Base-by-base conservation (phyloP, 2,888 invertebrate genomes). In the Meteorus colon region DNA sequence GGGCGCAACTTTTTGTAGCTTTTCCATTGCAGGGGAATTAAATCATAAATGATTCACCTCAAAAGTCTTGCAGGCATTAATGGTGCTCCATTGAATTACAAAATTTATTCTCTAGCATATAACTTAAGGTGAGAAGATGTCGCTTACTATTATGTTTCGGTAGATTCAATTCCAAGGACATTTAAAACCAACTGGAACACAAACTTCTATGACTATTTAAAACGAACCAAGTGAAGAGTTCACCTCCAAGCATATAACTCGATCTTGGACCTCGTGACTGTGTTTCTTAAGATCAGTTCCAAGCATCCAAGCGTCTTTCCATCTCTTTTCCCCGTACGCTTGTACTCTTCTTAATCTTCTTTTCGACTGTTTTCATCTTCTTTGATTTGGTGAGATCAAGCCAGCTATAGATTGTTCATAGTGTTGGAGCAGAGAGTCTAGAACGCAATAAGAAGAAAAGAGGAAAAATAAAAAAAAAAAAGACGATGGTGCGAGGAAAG, bases 171-270 rank as follows among this genome's bases (percentile, higher is more conserved):
- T n/a, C 55, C 55, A 6, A 19, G 8, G 62, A 29, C 31, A 62
- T 62, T 62, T 16, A 16, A 24, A 62, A 14, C 62, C 31, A 62
- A 62, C 31, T 62, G 62, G 0, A 29, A 62, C 16, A n/a, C 16
- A 37, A 34, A 55, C 55, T 34, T 34, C n/a, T 29, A 37, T 70
- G 37, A n/a, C 45, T 27, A 41, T 37, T 70, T 37, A 60, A 59
- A 24, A 2, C 4, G 24, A n/a, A 70, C 37, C 24, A 70, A 60
- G 45, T n/a, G 29, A 63, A 10, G 62, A 62, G 48, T 41, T 51
- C 55, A 12, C 12, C 29, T 27, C 55, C 69, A 55, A 48, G 48
- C 31, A 37, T 60, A 71, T 72, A 48, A 65, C 45, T 72, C 65
- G 31, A 72, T 72, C 65, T 31, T 48, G 24, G 10, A 27, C 31